Percentiles rank a stretch among this genome's conserved stretches.
Evolutionary conservation across 2,888 invertebrate species (phyloP).

Genomic region (Coleophora deauratella): DNA sequence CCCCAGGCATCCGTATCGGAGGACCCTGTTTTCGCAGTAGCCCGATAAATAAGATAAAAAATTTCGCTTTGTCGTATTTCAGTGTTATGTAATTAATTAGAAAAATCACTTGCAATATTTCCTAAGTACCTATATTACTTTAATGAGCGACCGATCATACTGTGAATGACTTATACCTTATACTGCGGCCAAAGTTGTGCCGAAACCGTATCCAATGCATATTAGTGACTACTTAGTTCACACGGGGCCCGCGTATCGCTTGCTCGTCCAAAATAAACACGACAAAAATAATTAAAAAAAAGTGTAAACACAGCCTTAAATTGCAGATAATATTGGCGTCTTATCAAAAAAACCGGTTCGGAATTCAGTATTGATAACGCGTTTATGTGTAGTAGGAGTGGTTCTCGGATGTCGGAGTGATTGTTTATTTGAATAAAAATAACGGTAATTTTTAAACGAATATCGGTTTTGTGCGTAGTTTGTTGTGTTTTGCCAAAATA

Average conservation of each 20-base stretch:
- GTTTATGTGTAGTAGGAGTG: slow-evolving; percentile 3
- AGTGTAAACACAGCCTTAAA: not conserved
- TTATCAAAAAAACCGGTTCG: not conserved
- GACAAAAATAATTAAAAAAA: not conserved
- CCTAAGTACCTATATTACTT: too few species aligned
- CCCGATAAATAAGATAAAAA: too few species aligned
- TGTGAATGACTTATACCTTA: not conserved
- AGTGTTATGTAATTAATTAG: too few species aligned
- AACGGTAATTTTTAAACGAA: not conserved
- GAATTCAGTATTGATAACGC: slow-evolving; percentile 5
- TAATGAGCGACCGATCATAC: not conserved
- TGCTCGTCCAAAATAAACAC: slow-evolving; percentile 4
- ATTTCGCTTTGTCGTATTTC: too few species aligned
- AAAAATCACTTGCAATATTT: too few species aligned
- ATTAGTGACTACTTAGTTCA: not conserved
- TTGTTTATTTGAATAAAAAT: not conserved
- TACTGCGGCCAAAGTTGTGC: slow-evolving; percentile 1
- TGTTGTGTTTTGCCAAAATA: not conserved
- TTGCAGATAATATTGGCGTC: not conserved
- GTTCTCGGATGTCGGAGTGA: not conserved
- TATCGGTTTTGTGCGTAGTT: slow-evolving; percentile 1
- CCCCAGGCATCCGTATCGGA: too few species aligned
- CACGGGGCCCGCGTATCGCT: slow-evolving; percentile 1
- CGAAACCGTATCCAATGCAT: slow-evolving; percentile 3
- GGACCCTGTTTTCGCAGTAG: too few species aligned